Evolutionary conservation across 2,113 vertebrate species (phyloP).

Genomic region (Tympanuchus pallidicinctus): DNA sequence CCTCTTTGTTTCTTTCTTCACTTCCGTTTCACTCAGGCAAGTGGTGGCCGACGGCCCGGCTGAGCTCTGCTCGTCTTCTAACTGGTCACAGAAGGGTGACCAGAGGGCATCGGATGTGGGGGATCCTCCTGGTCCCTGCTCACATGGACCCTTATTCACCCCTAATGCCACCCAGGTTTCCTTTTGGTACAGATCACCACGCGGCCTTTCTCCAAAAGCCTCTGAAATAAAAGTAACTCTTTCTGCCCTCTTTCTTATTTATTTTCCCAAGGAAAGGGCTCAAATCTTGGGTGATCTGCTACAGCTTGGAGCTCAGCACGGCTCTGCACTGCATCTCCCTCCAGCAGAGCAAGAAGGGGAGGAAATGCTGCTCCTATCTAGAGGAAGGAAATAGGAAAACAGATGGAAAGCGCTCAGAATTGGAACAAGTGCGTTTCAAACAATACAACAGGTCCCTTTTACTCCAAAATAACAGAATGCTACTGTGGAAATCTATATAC

Average conservation of each 20-base stretch:
- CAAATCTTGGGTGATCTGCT: not conserved
- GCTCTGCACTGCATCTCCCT: not conserved
- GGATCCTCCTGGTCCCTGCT: not conserved
- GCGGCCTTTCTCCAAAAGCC: not conserved
- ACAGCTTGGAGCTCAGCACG: accelerated
- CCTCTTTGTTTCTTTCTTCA: accelerated
- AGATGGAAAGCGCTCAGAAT: constrained; percentile 82
- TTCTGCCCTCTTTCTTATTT: not conserved
- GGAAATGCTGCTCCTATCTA: constrained; percentile 71
- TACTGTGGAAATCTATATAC: constrained; percentile 74
- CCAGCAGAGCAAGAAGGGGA: not conserved
- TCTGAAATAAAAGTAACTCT: not conserved
- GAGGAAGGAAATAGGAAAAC: constrained; percentile 89
- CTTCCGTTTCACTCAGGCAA: not conserved
- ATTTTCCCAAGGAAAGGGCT: not conserved
- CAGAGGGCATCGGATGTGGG: accelerated
- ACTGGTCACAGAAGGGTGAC: accelerated
- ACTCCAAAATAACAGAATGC: constrained; percentile 65
- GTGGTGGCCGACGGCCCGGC: not conserved
- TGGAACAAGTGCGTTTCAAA: constrained; percentile 74
- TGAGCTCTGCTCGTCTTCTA: not conserved
- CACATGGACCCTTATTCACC: not conserved
- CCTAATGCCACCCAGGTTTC: not conserved
- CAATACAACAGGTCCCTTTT: constrained; percentile 81
- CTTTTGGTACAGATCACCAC: not conserved